These are phyloP conservation scores for Eulimnadia texana DNA, from an alignment of 1,140 invertebrate genomes.

Conservation along the genomic window DNA sequence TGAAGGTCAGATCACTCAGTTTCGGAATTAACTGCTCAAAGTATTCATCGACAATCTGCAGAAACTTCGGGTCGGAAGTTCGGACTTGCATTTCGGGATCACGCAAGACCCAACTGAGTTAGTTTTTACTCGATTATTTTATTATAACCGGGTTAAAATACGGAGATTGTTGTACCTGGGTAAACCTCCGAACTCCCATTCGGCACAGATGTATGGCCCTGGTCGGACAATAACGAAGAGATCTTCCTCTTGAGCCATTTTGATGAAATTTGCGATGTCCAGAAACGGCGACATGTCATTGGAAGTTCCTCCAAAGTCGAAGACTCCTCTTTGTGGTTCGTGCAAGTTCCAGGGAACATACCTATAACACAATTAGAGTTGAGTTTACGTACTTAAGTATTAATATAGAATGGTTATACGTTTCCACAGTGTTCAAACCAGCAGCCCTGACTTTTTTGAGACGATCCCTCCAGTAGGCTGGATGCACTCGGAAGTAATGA, in stretches of 20 bases:
- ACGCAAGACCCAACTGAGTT: slow-evolving; percentile 30
- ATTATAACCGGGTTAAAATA: background rate
- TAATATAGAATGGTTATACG: slow-evolving; percentile 23
- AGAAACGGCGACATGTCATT: slow-evolving; percentile 22
- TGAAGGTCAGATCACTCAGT: slow-evolving; percentile 28
- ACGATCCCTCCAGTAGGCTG: slow-evolving; percentile 35
- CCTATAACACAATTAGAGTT: no score
- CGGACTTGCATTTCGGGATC: slow-evolving; percentile 33
- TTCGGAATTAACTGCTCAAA: slow-evolving; percentile 27
- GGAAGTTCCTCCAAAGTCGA: slow-evolving; percentile 23
- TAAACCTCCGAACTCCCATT: slow-evolving; percentile 32
- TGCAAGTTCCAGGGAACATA: slow-evolving; percentile 42
- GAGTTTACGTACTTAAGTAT: background rate
- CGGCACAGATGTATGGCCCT: slow-evolving; percentile 33
- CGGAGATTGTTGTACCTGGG: slow-evolving; percentile 18
- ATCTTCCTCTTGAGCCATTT: slow-evolving; percentile 28
- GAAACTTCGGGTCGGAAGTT: slow-evolving; percentile 28
- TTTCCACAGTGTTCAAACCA: slow-evolving; percentile 38
- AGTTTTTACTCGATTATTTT: background rate
- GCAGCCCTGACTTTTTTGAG: slow-evolving; percentile 36
- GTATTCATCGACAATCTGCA: slow-evolving; percentile 26
- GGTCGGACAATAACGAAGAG: slow-evolving; percentile 29
- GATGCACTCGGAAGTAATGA: slow-evolving; percentile 39
- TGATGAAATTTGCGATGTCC: slow-evolving; percentile 22
- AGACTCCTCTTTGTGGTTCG: slow-evolving; percentile 31